phyloP scores from a whole-genome alignment of 2,113 vertebrate species.

The Glareola pratincola region DNA sequence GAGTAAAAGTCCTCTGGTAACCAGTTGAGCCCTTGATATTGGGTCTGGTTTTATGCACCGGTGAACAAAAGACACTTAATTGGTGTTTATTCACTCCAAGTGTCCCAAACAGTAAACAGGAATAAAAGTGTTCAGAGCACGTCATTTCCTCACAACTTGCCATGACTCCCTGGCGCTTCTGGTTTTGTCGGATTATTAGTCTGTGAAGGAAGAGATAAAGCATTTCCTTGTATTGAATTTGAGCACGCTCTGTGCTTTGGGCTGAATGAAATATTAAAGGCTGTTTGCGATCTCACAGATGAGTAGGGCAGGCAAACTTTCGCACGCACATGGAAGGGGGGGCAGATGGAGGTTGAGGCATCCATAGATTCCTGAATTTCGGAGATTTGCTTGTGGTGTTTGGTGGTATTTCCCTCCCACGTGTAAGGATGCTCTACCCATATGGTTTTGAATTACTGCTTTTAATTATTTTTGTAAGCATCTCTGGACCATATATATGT shows the following conservation, averaged over 20 bases:
- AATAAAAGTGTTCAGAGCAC: slow-evolving; percentile 27
- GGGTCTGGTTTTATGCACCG: neutral
- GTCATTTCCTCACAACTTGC: slow-evolving; percentile 64
- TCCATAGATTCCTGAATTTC: slow-evolving; percentile 17
- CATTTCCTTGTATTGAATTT: slow-evolving; percentile 84
- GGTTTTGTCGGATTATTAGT: slow-evolving; percentile 74
- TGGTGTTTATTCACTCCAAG: slow-evolving; percentile 39
- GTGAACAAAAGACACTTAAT: neutral
- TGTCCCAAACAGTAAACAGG: slow-evolving; percentile 52
- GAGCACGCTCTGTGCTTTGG: slow-evolving; percentile 78
- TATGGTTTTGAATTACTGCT: neutral
- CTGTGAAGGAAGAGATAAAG: slow-evolving; percentile 77
- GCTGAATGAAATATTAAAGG: slow-evolving; percentile 88
- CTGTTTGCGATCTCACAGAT: slow-evolving; percentile 81
- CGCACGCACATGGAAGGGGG: slow-evolving; percentile 39
- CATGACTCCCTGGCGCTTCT: slow-evolving; percentile 62
- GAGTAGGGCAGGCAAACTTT: slow-evolving; percentile 75
- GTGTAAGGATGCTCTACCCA: neutral
- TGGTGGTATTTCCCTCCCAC: neutral
- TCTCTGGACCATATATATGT: neutral
- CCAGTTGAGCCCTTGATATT: neutral
- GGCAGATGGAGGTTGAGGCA: slow-evolving; percentile 45
- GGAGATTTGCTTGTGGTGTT: neutral
- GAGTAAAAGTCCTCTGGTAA: neutral
- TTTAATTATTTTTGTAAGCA: neutral